Percentiles rank a stretch among this genome's conserved stretches.
These are phyloP conservation scores for Salvelinus sp. DNA, from an alignment of 2,113 vertebrate species.

Conservation along the genomic window DNA sequence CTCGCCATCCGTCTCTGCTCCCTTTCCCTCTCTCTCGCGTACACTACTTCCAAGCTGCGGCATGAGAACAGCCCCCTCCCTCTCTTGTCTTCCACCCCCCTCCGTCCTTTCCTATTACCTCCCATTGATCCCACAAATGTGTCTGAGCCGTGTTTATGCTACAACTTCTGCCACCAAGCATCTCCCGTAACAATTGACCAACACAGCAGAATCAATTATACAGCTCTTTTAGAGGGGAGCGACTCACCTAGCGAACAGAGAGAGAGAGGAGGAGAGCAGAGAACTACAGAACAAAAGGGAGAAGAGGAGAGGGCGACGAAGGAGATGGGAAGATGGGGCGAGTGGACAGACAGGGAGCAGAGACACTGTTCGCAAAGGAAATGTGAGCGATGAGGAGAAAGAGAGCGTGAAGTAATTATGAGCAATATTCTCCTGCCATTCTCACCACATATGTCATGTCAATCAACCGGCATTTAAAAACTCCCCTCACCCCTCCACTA, in stretches of 20 bases:
- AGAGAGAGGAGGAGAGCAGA: no score
- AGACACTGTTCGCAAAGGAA: slow-evolving; percentile 9
- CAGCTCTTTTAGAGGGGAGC: slow-evolving; percentile 67
- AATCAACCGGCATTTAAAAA: slow-evolving; percentile 62
- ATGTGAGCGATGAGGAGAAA: slow-evolving; percentile 9
- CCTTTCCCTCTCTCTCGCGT: slow-evolving; percentile 20
- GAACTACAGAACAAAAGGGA: no score
- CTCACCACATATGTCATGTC: slow-evolving; percentile 68
- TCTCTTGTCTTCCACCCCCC: background rate
- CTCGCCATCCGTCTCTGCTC: slow-evolving; percentile 35
- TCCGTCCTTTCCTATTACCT: slow-evolving; percentile 48
- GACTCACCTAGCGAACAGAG: slow-evolving; percentile 31
- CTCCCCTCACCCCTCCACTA: slow-evolving; percentile 28
- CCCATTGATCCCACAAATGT: slow-evolving; percentile 76
- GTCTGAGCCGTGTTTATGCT: slow-evolving; percentile 74
- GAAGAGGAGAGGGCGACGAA: background rate
- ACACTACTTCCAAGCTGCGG: background rate
- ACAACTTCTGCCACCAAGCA: slow-evolving; percentile 74
- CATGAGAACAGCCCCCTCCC: background rate
- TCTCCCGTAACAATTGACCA: slow-evolving; percentile 75
- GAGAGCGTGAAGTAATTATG: slow-evolving; percentile 69
- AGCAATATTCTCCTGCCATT: slow-evolving; percentile 66
- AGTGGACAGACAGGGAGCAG: slow-evolving; percentile 23
- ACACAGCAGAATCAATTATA: slow-evolving; percentile 80
- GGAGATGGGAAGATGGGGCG: slow-evolving; percentile 39